Evolutionary conservation across 2,888 invertebrate genomes (phyloP).

Genomic region (Criorhina ranunculi): DNA sequence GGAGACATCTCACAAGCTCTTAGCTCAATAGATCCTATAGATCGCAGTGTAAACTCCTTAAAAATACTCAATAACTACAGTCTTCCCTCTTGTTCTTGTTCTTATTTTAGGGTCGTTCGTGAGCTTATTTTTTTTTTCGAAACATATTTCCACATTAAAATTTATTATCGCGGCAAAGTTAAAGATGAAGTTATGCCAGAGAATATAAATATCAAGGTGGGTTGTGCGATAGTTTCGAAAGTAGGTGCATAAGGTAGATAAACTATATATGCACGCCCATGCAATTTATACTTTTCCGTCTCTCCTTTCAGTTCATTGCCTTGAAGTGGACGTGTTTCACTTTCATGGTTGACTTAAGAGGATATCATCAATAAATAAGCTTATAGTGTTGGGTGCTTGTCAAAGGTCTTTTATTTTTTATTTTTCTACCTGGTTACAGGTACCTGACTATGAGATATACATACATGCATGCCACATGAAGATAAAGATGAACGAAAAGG

Average conservation of each 20-base stretch:
- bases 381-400: slow-evolving; percentile 8
- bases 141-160: slow-evolving; percentile 15
- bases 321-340: slow-evolving; percentile 29
- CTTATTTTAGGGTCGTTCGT: not conserved
- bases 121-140: not conserved
- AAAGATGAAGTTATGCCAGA: slow-evolving; percentile 6
- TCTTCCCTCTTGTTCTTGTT: not conserved
- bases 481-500: slow-evolving; percentile 7
- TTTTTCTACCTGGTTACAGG: slow-evolving; percentile 5
- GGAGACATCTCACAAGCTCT: no score
- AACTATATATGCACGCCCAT: slow-evolving; percentile 16
- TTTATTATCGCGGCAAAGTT: slow-evolving; percentile 35
- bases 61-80: not conserved
- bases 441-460: not conserved
- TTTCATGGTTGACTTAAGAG: slow-evolving; percentile 34
- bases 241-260: slow-evolving; percentile 17
- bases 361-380: slow-evolving; percentile 48
- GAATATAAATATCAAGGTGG: slow-evolving; percentile 11
- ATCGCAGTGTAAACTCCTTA: no score
- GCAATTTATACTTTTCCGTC: slow-evolving; percentile 14
- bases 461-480: slow-evolving; percentile 8
- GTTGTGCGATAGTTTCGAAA: not conserved
- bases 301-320: slow-evolving; percentile 13
- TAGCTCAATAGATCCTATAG: no score
- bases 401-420: not conserved